Conservation (phyloP, 2,888 invertebrate genomes). For the Drosophila fulvimacula region DNA sequence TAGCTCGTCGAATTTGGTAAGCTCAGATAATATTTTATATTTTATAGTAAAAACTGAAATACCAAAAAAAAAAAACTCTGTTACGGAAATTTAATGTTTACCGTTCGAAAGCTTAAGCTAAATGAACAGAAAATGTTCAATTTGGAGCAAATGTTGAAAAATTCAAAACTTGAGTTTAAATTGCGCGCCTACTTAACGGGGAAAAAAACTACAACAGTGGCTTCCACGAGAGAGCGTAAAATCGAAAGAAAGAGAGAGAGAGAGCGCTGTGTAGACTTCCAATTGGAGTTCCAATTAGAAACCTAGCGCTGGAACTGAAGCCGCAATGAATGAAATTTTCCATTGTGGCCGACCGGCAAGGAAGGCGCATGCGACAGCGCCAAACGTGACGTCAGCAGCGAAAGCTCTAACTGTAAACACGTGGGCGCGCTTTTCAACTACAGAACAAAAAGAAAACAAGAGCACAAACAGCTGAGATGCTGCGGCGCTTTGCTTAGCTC, state of each 20-base stretch:
- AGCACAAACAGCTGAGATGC: conserved; percentile 11
- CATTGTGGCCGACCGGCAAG: conserved; percentile 28
- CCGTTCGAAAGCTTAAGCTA: not conserved
- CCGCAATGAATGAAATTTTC: conserved; percentile 60
- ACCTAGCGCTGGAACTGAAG: conserved; percentile 28
- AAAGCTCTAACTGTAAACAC: conserved; percentile 14
- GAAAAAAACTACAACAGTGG: not conserved
- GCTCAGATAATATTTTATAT: too few species aligned
- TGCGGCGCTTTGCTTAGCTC: conserved; percentile 29
- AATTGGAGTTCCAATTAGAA: conserved; percentile 58
- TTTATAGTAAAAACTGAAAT: not conserved
- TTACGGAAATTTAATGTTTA: not conserved
- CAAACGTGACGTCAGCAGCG: conserved; percentile 45
- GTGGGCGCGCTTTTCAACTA: conserved; percentile 11
- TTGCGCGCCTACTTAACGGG: conserved; percentile 28
- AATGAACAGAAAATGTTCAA: not conserved
- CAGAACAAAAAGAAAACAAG: not conserved
- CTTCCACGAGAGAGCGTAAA: not conserved
- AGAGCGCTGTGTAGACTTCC: conserved; percentile 17
- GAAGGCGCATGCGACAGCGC: conserved; percentile 7
- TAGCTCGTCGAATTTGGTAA: conserved; percentile 4
- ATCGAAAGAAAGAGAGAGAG: not conserved
- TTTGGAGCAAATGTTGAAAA: not conserved
- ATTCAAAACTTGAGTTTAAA: not conserved
- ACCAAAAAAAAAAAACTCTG: not conserved